Percentiles rank a stretch among this genome's conserved stretches.
Evolutionary conservation across 1,140 invertebrate species (phyloP).

Genomic region (Drosophila ironensis): DNA sequence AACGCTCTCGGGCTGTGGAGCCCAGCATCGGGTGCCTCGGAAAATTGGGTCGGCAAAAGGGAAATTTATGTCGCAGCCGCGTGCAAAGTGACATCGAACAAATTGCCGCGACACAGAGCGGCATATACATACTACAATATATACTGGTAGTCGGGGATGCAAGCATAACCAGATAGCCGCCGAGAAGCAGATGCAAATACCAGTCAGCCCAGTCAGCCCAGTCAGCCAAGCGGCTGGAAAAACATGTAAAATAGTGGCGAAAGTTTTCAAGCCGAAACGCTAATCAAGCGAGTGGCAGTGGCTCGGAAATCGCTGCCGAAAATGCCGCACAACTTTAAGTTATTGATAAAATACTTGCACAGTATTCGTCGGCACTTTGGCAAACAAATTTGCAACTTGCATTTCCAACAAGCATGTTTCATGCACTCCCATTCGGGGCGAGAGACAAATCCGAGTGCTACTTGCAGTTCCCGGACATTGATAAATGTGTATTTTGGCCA

Average conservation of each 20-base stretch:
- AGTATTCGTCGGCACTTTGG: constrained; percentile 17
- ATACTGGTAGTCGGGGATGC: no score
- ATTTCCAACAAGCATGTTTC: constrained; percentile 54
- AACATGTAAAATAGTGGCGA: constrained; percentile 31
- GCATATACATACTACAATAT: background rate
- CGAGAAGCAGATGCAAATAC: background rate
- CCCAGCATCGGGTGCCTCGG: constrained; percentile 42
- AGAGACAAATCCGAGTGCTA: constrained; percentile 6
- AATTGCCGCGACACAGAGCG: constrained; percentile 65
- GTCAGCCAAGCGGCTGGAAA: no score
- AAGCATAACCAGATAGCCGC: background rate
- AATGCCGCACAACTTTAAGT: constrained; percentile 50
- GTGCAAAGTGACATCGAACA: constrained; percentile 78
- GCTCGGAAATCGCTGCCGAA: constrained; percentile 23
- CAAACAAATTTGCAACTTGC: constrained; percentile 58
- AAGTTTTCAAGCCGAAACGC: constrained; percentile 32
- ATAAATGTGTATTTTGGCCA: constrained; percentile 61
- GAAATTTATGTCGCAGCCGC: constrained; percentile 79
- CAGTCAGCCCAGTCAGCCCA: constrained; percentile 38
- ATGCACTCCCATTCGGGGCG: constrained; percentile 46
- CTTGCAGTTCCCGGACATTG: constrained; percentile 29
- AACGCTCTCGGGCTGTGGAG: constrained; percentile 57
- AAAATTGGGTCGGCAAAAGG: constrained; percentile 76
- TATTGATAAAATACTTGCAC: constrained; percentile 65
- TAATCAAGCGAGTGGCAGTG: constrained; percentile 50